phyloP scores from a whole-genome alignment of 2,797 vertebrate species.

The Lutra lutra region DNA sequence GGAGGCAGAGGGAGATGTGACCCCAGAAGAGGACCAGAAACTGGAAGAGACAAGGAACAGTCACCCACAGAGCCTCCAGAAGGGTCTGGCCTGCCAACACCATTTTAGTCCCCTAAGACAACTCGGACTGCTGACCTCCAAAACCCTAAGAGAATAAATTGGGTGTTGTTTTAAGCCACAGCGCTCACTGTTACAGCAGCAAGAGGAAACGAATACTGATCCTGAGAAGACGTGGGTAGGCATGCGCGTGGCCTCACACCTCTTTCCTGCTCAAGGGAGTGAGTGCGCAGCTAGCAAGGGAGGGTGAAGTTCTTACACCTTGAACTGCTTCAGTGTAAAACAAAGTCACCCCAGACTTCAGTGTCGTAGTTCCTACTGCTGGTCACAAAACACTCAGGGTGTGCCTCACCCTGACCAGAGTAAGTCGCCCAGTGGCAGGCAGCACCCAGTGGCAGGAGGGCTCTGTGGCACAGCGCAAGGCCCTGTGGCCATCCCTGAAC shows the following conservation, averaged over 20 bases:
- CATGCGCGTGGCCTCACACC: accelerated
- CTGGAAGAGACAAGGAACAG: not conserved
- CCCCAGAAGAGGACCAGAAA: not conserved
- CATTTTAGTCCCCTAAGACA: not conserved
- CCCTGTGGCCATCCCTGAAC: not conserved
- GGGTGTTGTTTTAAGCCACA: not conserved
- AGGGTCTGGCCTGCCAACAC: not conserved
- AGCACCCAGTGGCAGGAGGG: not conserved
- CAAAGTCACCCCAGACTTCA: not conserved
- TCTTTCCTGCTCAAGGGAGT: not conserved
- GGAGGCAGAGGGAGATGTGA: not conserved
- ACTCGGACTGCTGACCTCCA: not conserved
- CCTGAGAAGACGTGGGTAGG: accelerated
- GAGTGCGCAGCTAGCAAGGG: not conserved
- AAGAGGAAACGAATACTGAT: not conserved
- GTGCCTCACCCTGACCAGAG: not conserved
- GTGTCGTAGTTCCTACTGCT: not conserved
- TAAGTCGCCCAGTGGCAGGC: not conserved
- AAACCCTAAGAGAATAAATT: not conserved
- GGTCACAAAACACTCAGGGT: not conserved
- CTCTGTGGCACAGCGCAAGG: not conserved
- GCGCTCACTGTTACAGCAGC: not conserved
- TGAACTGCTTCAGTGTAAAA: not conserved
- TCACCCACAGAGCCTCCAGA: not conserved
- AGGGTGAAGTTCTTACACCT: not conserved